phyloP scores from a whole-genome alignment of 2,797 vertebrate genomes.

The Melanogrammus aeglefinus region DNA sequence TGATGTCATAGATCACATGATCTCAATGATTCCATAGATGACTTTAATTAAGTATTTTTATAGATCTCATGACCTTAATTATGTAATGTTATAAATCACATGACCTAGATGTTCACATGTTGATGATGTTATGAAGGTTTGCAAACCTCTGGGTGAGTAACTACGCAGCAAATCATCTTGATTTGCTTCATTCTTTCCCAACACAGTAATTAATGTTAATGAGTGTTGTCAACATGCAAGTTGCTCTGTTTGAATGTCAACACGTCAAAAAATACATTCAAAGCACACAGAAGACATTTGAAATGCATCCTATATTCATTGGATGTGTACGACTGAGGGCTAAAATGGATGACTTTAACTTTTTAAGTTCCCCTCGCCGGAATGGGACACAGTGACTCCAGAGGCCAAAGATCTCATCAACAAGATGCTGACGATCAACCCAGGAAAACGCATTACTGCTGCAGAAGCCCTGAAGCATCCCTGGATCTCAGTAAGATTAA shows the following conservation, averaged over 20 bases:
- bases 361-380: constrained; percentile 90
- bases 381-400: constrained; percentile 96
- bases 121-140: neutral
- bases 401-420: constrained; percentile 98
- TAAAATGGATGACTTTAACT: neutral
- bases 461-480: constrained; percentile 93
- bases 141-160: neutral
- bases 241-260: too few relatives aligned
- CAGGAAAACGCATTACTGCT: constrained; percentile 90
- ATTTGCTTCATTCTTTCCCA: too few relatives aligned
- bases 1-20: neutral
- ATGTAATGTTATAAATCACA: neutral
- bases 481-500: constrained; percentile 85
- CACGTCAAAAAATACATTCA: neutral
- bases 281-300: neutral
- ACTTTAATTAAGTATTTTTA: neutral
- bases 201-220: too few relatives aligned
- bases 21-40: neutral
- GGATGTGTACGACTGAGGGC: neutral
- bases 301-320: neutral
- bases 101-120: neutral
- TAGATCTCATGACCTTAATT: neutral
- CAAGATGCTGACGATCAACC: constrained; percentile 98
- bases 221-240: too few relatives aligned
- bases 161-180: neutral